Conservation (phyloP, 2,888 invertebrate species). For the Nycteola revayana region DNA sequence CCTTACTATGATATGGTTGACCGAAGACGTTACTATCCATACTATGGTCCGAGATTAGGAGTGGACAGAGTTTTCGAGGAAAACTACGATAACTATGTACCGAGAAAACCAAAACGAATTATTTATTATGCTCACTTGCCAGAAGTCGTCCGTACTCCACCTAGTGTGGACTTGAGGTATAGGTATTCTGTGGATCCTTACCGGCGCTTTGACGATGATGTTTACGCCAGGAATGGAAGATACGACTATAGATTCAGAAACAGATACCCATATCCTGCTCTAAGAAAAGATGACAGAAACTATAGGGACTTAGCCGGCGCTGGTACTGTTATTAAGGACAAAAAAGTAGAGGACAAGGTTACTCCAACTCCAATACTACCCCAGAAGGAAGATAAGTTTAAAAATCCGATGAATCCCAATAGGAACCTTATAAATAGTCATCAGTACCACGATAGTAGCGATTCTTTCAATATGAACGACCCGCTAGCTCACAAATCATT, state of each 20-base stretch:
- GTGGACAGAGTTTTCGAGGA: slow-evolving; percentile 67
- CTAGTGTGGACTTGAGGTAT: slow-evolving; percentile 80
- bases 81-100: slow-evolving; percentile 59
- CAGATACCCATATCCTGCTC: slow-evolving; percentile 67
- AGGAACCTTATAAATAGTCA: slow-evolving; percentile 70
- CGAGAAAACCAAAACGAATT: slow-evolving; percentile 82
- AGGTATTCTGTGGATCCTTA: slow-evolving; percentile 74
- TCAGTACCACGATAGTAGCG: slow-evolving; percentile 65
- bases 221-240: slow-evolving; percentile 61
- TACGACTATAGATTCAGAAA: slow-evolving; percentile 71
- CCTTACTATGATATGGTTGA: slow-evolving; percentile 70
- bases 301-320: slow-evolving; percentile 70
- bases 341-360: slow-evolving; percentile 69
- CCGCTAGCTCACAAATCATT: slow-evolving; percentile 59
- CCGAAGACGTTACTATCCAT: slow-evolving; percentile 52
- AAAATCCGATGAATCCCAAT: slow-evolving; percentile 42
- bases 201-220: slow-evolving; percentile 66
- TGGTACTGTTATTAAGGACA: slow-evolving; percentile 63
- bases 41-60: slow-evolving; percentile 57
- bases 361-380: slow-evolving; percentile 71
- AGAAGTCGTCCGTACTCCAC: slow-evolving; percentile 84
- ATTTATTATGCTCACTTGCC: slow-evolving; percentile 88
- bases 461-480: slow-evolving; percentile 47
- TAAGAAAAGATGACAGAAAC: slow-evolving; percentile 72
- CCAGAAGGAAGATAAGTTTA: slow-evolving; percentile 63